A percentile compares a stretch with the other conserved stretches of the same genome.
These are phyloP conservation scores for Drosophila kokeensis DNA, from an alignment of 2,888 invertebrate genomes.

Conservation along the genomic window DNA sequence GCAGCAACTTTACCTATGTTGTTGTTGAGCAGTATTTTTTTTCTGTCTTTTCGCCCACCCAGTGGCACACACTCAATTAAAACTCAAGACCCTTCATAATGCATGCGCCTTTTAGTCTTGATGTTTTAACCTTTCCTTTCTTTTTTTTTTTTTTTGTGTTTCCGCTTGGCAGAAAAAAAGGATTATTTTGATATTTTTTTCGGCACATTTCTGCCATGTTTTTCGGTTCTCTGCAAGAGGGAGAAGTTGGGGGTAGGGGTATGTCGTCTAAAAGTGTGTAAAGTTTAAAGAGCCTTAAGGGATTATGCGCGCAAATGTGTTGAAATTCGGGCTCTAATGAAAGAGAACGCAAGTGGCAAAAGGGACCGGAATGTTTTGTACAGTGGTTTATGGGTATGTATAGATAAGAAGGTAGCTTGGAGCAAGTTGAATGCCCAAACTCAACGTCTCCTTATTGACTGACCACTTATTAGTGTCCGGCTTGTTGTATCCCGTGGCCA, in stretches of 20 bases:
- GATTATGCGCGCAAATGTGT: constrained; percentile 81
- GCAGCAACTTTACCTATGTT: constrained; percentile 44
- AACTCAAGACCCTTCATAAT: constrained; percentile 82
- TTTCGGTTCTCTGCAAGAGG: constrained; percentile 34
- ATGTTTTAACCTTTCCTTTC: constrained; percentile 73
- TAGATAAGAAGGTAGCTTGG: constrained; percentile 70
- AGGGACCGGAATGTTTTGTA: constrained; percentile 55
- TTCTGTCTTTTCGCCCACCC: constrained; percentile 23
- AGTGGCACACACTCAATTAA: constrained; percentile 82
- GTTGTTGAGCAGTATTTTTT: constrained; percentile 20
- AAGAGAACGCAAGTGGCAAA: constrained; percentile 53
- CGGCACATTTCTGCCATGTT: constrained; percentile 55
- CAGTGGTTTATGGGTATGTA: constrained; percentile 77
- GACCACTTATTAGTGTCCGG: constrained; percentile 69
- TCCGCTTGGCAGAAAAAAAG: constrained; percentile 54
- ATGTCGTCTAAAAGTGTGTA: constrained; percentile 72
- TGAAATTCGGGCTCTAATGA: constrained; percentile 75
- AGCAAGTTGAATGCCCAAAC: constrained; percentile 41
- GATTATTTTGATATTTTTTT: constrained; percentile 72
- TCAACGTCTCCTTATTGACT: constrained; percentile 53
- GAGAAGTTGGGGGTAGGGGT: constrained; percentile 16
- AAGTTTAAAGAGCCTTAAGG: constrained; percentile 83
- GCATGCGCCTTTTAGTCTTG: constrained; percentile 75
- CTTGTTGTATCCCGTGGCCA: constrained; percentile 42
- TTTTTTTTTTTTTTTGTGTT: constrained; percentile 36